Conservation (phyloP, 2,797 vertebrate species). For the Cygnus olor region DNA sequence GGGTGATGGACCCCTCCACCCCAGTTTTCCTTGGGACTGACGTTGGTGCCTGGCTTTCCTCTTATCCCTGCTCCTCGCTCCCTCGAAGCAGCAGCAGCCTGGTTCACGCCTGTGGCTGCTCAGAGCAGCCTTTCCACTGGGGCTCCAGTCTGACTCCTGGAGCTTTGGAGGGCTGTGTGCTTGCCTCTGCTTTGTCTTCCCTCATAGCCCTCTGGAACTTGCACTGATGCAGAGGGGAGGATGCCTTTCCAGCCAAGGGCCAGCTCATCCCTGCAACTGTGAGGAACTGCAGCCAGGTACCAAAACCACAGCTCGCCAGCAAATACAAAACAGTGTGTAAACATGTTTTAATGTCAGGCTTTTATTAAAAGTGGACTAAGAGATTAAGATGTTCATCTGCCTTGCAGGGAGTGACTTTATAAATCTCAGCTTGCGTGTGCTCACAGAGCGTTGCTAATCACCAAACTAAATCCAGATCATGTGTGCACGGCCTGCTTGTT, state of each 20-base stretch:
- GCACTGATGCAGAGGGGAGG: not conserved
- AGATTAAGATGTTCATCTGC: constrained; percentile 2
- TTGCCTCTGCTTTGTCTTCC: not conserved
- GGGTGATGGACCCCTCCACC: not conserved
- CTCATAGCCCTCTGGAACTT: accelerated
- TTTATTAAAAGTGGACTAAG: constrained; percentile 8
- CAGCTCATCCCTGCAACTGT: not conserved
- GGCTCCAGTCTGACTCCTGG: not conserved
- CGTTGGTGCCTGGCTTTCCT: not conserved
- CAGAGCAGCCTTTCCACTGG: not conserved
- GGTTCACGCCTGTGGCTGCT: not conserved
- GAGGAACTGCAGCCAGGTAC: not conserved
- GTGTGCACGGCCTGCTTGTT: not conserved
- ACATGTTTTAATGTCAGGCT: not conserved
- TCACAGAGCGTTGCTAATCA: not conserved
- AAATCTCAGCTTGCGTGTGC: not conserved
- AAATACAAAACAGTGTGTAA: not conserved
- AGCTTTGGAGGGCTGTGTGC: not conserved
- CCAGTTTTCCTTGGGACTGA: not conserved
- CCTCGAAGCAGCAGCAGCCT: not conserved
- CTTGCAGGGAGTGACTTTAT: not conserved
- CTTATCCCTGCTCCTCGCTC: not conserved
- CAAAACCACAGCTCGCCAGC: not conserved
- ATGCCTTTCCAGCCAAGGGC: not conserved
- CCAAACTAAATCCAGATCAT: not conserved